Conservation (phyloP, 1,140 invertebrate species). For the Lasioglossum baleicum region DNA sequence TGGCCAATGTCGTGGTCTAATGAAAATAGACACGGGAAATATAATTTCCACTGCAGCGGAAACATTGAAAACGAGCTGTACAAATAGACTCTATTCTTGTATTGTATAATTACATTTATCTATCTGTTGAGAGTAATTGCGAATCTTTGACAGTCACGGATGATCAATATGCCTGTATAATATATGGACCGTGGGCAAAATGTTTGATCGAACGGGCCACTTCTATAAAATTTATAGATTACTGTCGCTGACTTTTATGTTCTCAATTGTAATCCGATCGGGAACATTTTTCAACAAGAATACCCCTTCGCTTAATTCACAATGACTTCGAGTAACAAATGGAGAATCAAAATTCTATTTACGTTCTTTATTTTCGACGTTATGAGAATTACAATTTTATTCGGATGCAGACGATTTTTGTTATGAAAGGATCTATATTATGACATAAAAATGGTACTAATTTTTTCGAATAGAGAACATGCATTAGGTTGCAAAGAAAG, state of each 20-base stretch:
- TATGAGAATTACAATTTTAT: no score
- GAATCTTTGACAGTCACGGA: conserved; percentile 13
- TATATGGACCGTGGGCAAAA: not conserved
- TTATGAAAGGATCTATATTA: no score
- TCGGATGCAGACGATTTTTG: no score
- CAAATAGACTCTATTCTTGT: conserved; percentile 26
- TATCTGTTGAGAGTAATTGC: conserved; percentile 8
- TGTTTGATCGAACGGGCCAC: not conserved
- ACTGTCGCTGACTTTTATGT: not conserved
- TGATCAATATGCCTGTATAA: not conserved
- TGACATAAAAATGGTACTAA: no score
- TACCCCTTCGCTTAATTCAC: not conserved
- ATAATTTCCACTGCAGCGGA: conserved; percentile 6
- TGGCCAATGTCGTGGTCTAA: not conserved
- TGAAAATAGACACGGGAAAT: not conserved
- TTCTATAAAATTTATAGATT: not conserved
- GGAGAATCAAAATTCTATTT: not conserved
- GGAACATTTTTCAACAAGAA: not conserved
- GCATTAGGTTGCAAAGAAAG: no score
- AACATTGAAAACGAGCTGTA: conserved; percentile 20
- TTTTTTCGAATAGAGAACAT: no score
- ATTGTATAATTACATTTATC: conserved; percentile 28
- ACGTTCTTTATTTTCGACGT: no score
- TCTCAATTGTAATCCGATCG: not conserved
- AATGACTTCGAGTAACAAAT: not conserved